Conservation (phyloP, 2,113 vertebrate genomes). For the Ranitomeya variabilis region DNA sequence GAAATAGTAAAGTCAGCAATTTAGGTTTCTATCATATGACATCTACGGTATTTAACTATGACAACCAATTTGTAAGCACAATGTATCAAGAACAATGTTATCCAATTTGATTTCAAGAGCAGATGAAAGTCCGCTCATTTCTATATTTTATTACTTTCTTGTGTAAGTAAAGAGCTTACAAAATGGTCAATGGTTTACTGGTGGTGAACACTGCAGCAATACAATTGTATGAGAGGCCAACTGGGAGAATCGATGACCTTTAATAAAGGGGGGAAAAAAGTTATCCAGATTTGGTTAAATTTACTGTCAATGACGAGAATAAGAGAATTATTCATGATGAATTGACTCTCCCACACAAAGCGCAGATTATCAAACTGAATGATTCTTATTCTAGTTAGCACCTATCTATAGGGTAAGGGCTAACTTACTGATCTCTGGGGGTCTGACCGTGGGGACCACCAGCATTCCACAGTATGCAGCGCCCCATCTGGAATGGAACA, state of each 20-base stretch:
- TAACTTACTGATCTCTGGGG: no score
- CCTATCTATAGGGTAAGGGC: no score
- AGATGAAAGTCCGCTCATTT: neutral
- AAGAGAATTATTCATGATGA: neutral
- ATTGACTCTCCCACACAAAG: neutral
- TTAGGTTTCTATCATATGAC: neutral
- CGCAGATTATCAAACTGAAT: neutral
- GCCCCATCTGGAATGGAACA: no score
- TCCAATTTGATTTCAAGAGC: neutral
- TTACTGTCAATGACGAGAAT: neutral
- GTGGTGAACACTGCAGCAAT: neutral
- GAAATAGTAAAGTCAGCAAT: constrained; percentile 44
- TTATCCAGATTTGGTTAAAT: neutral
- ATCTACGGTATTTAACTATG: neutral
- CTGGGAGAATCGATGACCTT: no score
- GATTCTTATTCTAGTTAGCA: neutral
- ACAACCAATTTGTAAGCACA: neutral
- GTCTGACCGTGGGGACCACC: no score
- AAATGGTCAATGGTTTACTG: no score
- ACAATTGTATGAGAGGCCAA: neutral
- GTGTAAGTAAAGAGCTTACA: neutral
- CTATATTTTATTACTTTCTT: neutral
- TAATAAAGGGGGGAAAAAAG: no score
- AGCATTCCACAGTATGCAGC: no score
- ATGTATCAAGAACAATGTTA: neutral